phyloP scores from a whole-genome alignment of 2,113 vertebrate genomes.

The Festucalex cinctus region DNA sequence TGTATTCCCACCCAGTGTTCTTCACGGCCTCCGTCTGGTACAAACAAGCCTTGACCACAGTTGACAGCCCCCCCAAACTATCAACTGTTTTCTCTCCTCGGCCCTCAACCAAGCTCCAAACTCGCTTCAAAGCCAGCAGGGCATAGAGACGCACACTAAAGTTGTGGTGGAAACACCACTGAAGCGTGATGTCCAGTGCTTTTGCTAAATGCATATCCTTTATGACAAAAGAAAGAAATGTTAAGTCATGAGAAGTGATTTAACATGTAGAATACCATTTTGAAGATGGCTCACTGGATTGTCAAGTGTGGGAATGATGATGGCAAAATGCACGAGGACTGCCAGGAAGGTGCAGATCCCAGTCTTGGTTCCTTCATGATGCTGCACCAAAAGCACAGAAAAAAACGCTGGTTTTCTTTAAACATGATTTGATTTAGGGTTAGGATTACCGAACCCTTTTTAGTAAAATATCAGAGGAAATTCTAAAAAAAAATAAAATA shows the following conservation, averaged over 20 bases:
- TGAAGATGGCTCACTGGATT: constrained; percentile 70
- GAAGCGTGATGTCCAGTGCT: constrained; percentile 78
- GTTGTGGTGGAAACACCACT: constrained; percentile 91
- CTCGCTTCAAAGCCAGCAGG: constrained; percentile 83
- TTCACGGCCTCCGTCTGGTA: constrained; percentile 85
- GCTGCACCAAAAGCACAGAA: constrained; percentile 65
- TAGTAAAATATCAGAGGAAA: not conserved
- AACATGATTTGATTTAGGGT: not conserved
- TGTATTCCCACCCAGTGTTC: constrained; percentile 78
- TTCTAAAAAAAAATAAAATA: not conserved
- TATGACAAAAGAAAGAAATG: constrained; percentile 1
- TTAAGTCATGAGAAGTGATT: not conserved
- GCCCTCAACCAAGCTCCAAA: constrained; percentile 77
- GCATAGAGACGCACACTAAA: constrained; percentile 92
- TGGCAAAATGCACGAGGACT: constrained; percentile 82
- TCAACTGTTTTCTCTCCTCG: constrained; percentile 40
- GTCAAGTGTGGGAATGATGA: constrained; percentile 75
- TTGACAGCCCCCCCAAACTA: constrained; percentile 70
- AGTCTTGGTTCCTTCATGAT: constrained; percentile 87
- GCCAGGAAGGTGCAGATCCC: constrained; percentile 91
- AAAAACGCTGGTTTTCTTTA: not conserved
- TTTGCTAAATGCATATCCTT: constrained; percentile 75
- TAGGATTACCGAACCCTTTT: too few species aligned
- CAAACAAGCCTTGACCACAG: constrained; percentile 83
- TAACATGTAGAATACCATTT: not conserved